phyloP scores from a whole-genome alignment of 1,140 invertebrate genomes.

The Bombus vancouverensis region DNA sequence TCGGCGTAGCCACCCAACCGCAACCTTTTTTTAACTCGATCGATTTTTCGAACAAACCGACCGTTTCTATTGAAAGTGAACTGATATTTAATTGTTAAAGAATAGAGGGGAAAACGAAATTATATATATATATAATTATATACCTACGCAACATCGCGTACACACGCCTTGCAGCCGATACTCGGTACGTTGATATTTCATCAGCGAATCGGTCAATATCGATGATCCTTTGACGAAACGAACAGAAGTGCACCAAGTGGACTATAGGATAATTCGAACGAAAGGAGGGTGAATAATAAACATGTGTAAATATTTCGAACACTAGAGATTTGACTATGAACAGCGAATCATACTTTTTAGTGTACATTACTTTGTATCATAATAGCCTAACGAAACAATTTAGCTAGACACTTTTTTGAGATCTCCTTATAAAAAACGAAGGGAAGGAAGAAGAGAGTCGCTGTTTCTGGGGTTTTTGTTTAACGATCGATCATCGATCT shows the following conservation, averaged over 20 bases:
- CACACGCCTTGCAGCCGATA: neutral
- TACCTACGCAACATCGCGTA: neutral
- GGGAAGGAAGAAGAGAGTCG: constrained; percentile 7
- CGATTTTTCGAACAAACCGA: neutral
- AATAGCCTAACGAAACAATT: constrained; percentile 38
- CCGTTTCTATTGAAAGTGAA: neutral
- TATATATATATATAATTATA: neutral
- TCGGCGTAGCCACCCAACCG: neutral
- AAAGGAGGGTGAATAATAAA: neutral
- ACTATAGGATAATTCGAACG: constrained; percentile 1
- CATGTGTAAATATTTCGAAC: constrained; percentile 44
- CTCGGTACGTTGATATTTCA: constrained; percentile 26
- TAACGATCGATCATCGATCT: constrained; percentile 18
- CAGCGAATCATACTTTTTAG: constrained; percentile 43
- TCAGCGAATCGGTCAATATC: constrained; percentile 17
- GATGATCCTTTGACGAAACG: constrained; percentile 32
- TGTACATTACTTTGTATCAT: constrained; percentile 54
- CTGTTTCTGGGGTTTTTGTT: constrained; percentile 6
- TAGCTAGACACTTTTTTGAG: constrained; percentile 46
- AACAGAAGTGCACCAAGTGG: constrained; percentile 30
- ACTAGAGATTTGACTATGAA: constrained; percentile 43
- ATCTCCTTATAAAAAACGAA: constrained; percentile 22
- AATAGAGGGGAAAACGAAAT: no score
- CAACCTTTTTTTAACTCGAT: neutral
- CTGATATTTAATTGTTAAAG: neutral